phyloP scores from a whole-genome alignment of 2,113 vertebrate species.

The Alligator mississippiensis region DNA sequence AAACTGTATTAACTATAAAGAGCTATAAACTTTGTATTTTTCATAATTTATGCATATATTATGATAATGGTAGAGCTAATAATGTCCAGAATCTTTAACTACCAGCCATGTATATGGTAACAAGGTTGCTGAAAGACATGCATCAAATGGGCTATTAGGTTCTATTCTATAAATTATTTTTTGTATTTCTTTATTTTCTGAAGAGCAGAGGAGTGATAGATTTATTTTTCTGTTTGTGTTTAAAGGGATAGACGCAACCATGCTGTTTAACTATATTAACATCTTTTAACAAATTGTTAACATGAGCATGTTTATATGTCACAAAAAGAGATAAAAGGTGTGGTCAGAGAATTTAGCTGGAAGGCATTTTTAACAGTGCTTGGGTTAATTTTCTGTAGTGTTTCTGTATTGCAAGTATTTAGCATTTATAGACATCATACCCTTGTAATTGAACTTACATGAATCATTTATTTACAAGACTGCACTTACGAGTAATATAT shows the following conservation, averaged over 20 bases:
- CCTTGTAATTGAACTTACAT: slow-evolving; percentile 70
- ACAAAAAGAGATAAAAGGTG: slow-evolving; percentile 24
- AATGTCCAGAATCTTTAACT: neutral
- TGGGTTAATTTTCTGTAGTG: slow-evolving; percentile 62
- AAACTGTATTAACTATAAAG: neutral
- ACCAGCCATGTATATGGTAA: neutral
- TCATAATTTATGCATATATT: neutral
- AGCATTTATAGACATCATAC: slow-evolving; percentile 60
- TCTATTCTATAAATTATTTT: neutral
- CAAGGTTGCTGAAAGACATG: neutral
- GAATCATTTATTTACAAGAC: slow-evolving; percentile 68
- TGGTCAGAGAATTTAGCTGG: slow-evolving; percentile 46
- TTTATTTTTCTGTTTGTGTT: slow-evolving; percentile 27
- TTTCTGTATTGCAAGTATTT: slow-evolving; percentile 61
- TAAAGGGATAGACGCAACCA: neutral
- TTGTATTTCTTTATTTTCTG: neutral
- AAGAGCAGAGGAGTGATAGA: neutral
- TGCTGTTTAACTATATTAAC: neutral
- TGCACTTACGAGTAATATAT: slow-evolving; percentile 65
- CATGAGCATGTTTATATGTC: neutral
- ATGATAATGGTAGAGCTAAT: neutral
- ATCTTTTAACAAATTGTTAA: slow-evolving; percentile 10
- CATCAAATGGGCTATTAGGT: neutral
- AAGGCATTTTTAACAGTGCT: slow-evolving; percentile 49
- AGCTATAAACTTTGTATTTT: neutral